Base-by-base conservation (phyloP, 1,140 invertebrate genomes). In the Euglossa dilemma region DNA sequence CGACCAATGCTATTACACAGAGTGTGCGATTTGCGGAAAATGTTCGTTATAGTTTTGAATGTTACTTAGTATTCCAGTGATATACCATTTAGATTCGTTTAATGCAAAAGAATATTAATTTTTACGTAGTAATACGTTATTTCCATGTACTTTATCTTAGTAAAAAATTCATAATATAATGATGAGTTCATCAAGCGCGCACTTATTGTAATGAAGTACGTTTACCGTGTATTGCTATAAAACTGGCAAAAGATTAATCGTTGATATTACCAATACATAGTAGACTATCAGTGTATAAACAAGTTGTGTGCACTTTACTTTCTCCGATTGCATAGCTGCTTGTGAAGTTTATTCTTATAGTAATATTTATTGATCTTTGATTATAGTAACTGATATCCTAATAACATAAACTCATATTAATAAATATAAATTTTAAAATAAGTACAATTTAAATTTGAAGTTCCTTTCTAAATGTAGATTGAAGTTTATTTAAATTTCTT, bases 251-350 rank as follows among this genome's bases (percentile, higher is more conserved):
- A 67, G 25, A 66, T 57, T 36, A 75, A 76, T 81, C 50, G 7
- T 25, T 4, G 7, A 20, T 2, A 25, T 67, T 75, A 75, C 57
- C 25, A 47, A 71, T 63, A 77, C 36, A 6, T 20, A 20, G n/a
- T 72, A 63, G 28, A 71, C 11, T 71, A 80, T 52, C 28, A 14
- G 47, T 20, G 6, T 9, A 20, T 66, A 79, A 79, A 71, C 56
- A 61, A 56, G 25, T 79, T 72, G 20, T 11, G 52, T 57, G 18
- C 43, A 59, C 12, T 52, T 70, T 11, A 54, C 67, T 67, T 78
- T 45, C 64, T 76, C 28, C 23, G 20, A 64, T 52, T 64, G 23
- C 28, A 54, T n/a, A 50, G 45, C 43, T 11, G 7, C 47, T 6
- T 47, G 45, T 56, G 16, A 6, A 43, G 9, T 16, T 54, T n/a